Base-by-base conservation (phyloP, 2,888 invertebrate species). In the Sarcophaga variegata region DNA sequence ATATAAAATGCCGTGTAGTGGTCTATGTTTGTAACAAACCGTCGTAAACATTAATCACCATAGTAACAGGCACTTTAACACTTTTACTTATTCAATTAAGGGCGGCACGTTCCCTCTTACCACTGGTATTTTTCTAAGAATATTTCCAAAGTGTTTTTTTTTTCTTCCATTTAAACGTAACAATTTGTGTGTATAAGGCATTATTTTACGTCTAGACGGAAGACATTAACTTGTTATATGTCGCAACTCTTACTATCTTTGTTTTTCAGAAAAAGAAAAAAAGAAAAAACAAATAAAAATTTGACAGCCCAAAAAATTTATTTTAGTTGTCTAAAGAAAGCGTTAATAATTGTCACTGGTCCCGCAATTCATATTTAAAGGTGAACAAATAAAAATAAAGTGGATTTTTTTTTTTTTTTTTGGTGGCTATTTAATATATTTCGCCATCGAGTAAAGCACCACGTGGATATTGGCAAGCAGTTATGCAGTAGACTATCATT, bases 161-260 rank as follows among this genome's bases (percentile, higher is more conserved):
- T 27, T 37, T 1, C 2, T 49, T 49, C 2, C 54, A 54, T 12
- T 54, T 54, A 10, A 37, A 37, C 37, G 0, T 8, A 37, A 37
- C 10, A 4, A 17, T 54, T 54, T 54, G 2, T 14, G 12, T 12
- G 14, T 17, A 17, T 54, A 20, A 1, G 54, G 14, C 54, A 37
- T 37, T 37, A 37, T 54, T 54, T 54, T 54, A 14, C 4, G 54
- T 54, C 86, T 86, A 86, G 86, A 86, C 86, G 54, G 66, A 76
- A 69, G 63, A 80, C 77, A 83, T 76, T 71, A 59, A 76, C 67
- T 64, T 83, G 59, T 63, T 69, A 37, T 17, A 27, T 45, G 20
- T 22, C 47, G 62, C 37, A 37, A 37, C 0, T 37, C 37, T 8
- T 37, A 59, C 20, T 63, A 76, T 62, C 60, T 81, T 77, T 72